Conservation (phyloP, 1,140 invertebrate genomes). For the Colletes latitarsis region DNA sequence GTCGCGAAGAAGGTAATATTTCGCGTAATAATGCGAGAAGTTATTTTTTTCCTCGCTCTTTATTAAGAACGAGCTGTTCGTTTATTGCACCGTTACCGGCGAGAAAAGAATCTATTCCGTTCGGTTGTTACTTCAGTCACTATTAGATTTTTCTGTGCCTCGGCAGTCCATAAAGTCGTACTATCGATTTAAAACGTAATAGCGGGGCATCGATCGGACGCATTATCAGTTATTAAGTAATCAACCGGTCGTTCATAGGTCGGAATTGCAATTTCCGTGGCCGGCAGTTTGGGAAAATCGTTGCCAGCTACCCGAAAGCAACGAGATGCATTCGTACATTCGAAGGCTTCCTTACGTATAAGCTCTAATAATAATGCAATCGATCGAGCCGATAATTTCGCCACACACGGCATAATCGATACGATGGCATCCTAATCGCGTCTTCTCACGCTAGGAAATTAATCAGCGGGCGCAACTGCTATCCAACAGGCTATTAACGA, state of each 20-base stretch:
- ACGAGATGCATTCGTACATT: neutral
- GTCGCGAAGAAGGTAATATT: too few relatives aligned
- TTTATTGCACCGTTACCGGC: too few relatives aligned
- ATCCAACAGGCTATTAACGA: constrained; percentile 27
- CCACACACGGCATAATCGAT: constrained; percentile 13
- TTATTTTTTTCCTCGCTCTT: too few relatives aligned
- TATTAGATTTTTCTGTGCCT: too few relatives aligned
- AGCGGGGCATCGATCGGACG: neutral
- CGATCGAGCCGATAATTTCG: constrained; percentile 19
- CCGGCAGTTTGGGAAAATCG: neutral
- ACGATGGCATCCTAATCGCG: neutral
- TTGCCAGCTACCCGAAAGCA: neutral
- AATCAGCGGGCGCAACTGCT: constrained; percentile 20
- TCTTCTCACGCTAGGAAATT: constrained; percentile 26
- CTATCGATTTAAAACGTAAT: constrained; percentile 13
- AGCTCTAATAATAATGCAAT: constrained; percentile 1
- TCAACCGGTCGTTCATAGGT: neutral
- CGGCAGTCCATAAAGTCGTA: neutral
- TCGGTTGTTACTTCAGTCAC: too few relatives aligned
- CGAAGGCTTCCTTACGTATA: neutral
- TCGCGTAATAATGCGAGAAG: too few relatives aligned
- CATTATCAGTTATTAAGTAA: constrained; percentile 39
- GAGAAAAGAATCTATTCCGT: too few relatives aligned
- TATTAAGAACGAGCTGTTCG: too few relatives aligned
- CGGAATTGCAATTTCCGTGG: constrained; percentile 38